These are phyloP conservation scores for Darevskia nairensis DNA, from an alignment of 2,797 vertebrate genomes.

Conservation along the genomic window DNA sequence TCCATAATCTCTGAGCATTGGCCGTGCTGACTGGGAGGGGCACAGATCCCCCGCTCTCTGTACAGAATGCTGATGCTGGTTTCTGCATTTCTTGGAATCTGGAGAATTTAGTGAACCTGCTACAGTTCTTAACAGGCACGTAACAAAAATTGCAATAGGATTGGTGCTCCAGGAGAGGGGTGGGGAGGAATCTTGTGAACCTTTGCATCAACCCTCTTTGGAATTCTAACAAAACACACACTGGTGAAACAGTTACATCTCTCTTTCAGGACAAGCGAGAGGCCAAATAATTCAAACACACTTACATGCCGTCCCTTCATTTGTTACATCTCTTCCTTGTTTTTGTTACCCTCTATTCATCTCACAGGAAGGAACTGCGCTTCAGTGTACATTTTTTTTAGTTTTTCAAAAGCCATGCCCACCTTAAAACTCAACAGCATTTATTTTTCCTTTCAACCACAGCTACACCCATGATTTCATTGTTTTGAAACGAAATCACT, in stretches of 20 bases:
- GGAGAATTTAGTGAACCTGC: neutral
- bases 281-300: neutral
- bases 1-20: no score
- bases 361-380: constrained; percentile 39
- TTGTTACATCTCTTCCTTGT: constrained; percentile 40
- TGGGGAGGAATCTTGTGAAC: neutral
- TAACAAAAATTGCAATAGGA: neutral
- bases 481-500: constrained; percentile 69
- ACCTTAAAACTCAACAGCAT: constrained; percentile 1
- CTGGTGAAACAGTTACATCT: neutral
- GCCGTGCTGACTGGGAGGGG: no score
- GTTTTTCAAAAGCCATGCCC: constrained; percentile 49
- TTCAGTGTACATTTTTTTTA: constrained; percentile 45
- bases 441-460: constrained; percentile 62
- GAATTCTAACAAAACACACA: neutral
- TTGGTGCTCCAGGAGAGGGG: neutral
- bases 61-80: neutral
- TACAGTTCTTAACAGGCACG: neutral
- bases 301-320: neutral
- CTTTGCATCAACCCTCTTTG: neutral
- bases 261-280: neutral
- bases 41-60: no score
- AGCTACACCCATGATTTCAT: constrained; percentile 44
- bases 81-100: neutral
- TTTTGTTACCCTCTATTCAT: constrained; percentile 49